Evolutionary conservation across 2,113 vertebrate genomes (phyloP).

Genomic region (Prunella fulvescens): DNA sequence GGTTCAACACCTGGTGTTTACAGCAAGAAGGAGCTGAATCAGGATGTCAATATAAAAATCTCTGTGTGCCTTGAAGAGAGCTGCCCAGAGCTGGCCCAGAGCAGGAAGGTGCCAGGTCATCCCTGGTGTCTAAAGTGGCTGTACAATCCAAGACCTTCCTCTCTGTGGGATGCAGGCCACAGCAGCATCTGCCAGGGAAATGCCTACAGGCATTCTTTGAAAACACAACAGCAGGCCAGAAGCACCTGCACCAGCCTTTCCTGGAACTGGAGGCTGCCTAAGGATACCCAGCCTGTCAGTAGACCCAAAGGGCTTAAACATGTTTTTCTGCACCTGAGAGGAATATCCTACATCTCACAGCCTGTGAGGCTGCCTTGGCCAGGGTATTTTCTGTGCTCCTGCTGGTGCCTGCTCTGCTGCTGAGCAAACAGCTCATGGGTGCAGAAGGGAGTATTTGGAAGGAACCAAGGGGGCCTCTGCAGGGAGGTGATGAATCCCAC

Average conservation of each 20-base stretch:
- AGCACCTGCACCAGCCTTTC: not conserved
- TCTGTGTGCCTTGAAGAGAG: not conserved
- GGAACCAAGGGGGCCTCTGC: not conserved
- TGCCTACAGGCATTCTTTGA: not conserved
- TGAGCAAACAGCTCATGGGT: fast-evolving
- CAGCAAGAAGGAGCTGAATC: not conserved
- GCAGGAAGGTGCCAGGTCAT: not conserved
- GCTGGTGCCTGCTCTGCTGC: too few relatives aligned
- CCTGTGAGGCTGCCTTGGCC: not conserved
- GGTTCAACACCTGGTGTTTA: not conserved
- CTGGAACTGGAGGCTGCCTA: not conserved
- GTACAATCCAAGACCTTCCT: not conserved
- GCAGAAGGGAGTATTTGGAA: not conserved
- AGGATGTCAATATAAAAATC: not conserved
- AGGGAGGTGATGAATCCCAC: not conserved
- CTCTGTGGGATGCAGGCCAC: not conserved
- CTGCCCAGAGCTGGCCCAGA: not conserved
- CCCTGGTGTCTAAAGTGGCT: not conserved
- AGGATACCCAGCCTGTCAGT: not conserved
- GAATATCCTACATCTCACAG: not conserved
- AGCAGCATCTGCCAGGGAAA: not conserved
- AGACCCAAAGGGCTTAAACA: not conserved
- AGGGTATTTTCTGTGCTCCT: not conserved
- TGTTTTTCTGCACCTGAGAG: not conserved
- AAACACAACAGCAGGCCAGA: not conserved